Evolutionary conservation across 1,140 invertebrate species (phyloP), one percentile per base, ranked within the genome.

Genomic region (Lerema accius): DNA sequence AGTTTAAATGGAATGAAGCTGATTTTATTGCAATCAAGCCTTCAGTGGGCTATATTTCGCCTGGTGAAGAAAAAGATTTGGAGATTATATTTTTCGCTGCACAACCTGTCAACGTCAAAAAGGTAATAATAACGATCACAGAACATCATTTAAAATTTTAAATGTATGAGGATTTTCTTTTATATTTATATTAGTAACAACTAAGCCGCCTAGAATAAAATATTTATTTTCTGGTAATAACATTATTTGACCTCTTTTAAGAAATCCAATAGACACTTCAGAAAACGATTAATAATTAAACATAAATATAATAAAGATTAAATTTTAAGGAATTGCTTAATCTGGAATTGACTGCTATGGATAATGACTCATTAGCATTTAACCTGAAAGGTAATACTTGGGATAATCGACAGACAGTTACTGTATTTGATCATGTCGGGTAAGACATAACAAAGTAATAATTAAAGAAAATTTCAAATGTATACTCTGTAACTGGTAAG

Each of bases 11-110:
- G 84, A 65, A 67, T 11, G 65, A 78, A 67, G 49, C 67, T 5
- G 84, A 85, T 11, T 40, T 68, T 37, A 17, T 90, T 11, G 60
- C 85, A 7, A 69, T 87, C 3, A 89, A 80, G 62, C 87, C 87
- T 1, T 80, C 80, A 0, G 39, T 80, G 1, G 87, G 87, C 0
- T 90, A 84, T 35, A 88, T 90, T 62, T 86, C 80, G 1, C 87
- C 87, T 0, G 86, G 80, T 0, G 87, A 90, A 79, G 87, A 90
- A 56, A 90, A 90, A 62, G 87, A 90, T 67, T 63, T 90, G n/a
- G 84, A 89, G 67, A 78, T 90, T 17, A 78, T 80, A 40, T 90
- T 86, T 56, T 84, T 78, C 49, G 78, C 80, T 2, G 49, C 43
- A 9, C 72, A 80, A 58, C 84, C 82, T 6, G 28, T 86, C 4